Percentiles rank a stretch among this genome's conserved stretches.
Evolutionary conservation across 2,113 vertebrate genomes (phyloP).

Genomic region (Mellivora capensis): DNA sequence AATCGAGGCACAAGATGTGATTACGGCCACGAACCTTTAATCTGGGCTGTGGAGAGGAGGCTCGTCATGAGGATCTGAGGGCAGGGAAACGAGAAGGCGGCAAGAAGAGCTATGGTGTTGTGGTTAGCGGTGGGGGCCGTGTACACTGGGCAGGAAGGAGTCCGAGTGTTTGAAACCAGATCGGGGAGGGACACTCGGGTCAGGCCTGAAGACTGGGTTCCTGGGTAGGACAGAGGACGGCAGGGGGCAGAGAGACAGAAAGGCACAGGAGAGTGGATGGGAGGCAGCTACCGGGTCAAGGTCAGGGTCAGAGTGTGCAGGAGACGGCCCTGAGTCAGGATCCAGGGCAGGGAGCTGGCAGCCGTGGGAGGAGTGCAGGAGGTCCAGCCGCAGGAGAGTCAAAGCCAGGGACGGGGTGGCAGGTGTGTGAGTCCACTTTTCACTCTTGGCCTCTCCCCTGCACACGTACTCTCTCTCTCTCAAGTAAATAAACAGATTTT

Average conservation of each 20-base stretch:
- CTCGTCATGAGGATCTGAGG: not conserved
- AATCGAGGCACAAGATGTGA: not conserved
- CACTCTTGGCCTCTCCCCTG: not conserved
- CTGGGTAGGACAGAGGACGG: not conserved
- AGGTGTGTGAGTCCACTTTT: not conserved
- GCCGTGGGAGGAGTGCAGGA: not conserved
- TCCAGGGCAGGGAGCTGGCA: not conserved
- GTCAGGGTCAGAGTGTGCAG: not conserved
- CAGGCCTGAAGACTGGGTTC: not conserved
- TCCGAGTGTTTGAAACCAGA: not conserved
- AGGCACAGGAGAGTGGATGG: too few species aligned
- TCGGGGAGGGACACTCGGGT: not conserved
- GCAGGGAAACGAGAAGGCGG: not conserved
- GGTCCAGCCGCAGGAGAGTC: not conserved
- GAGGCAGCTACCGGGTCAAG: too few species aligned
- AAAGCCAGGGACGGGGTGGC: not conserved
- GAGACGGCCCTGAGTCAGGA: not conserved
- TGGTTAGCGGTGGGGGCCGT: not conserved
- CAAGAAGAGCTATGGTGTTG: not conserved
- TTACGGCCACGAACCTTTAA: not conserved
- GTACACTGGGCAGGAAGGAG: not conserved
- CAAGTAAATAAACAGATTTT: not conserved
- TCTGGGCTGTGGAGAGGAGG: not conserved
- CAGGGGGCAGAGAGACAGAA: not conserved
- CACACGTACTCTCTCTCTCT: not conserved